phyloP scores from a whole-genome alignment of 2,113 vertebrate species.

The Daubentonia madagascariensis region DNA sequence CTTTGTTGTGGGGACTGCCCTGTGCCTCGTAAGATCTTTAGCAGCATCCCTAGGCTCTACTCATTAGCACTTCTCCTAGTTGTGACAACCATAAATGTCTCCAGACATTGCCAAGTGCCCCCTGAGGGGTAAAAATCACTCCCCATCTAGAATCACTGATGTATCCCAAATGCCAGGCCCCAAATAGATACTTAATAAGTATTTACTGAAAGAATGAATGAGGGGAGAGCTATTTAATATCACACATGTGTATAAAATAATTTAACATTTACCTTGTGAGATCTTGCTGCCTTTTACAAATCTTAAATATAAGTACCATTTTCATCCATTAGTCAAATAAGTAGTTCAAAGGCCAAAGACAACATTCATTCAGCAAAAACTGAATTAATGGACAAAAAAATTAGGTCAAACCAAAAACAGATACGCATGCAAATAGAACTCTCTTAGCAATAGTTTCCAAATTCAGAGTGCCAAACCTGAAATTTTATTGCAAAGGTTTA shows the following conservation, averaged over 20 bases:
- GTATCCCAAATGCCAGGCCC: neutral
- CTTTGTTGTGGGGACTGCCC: neutral
- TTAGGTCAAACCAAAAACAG: constrained; percentile 1
- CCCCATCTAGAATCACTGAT: neutral
- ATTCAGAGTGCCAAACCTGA: neutral
- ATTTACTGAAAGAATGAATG: neutral
- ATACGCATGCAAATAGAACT: neutral
- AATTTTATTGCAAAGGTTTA: constrained; percentile 16
- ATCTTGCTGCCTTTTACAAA: neutral
- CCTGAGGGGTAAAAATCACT: neutral
- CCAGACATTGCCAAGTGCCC: neutral
- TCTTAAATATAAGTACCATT: neutral
- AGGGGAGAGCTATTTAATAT: neutral
- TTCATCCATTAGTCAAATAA: constrained; percentile 33
- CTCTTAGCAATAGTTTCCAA: neutral
- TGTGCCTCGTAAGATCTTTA: neutral
- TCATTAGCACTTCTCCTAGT: neutral
- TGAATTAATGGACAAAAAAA: constrained; percentile 13
- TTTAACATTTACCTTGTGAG: neutral
- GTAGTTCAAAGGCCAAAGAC: constrained; percentile 45
- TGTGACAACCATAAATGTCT: neutral
- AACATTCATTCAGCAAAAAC: constrained; percentile 18
- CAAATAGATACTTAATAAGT: neutral
- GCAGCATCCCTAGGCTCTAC: neutral
- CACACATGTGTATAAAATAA: neutral